A percentile compares a stretch with the other conserved stretches of the same genome.
Conservation (phyloP, 2,113 vertebrate species). For the Gobiocypris rarus region DNA sequence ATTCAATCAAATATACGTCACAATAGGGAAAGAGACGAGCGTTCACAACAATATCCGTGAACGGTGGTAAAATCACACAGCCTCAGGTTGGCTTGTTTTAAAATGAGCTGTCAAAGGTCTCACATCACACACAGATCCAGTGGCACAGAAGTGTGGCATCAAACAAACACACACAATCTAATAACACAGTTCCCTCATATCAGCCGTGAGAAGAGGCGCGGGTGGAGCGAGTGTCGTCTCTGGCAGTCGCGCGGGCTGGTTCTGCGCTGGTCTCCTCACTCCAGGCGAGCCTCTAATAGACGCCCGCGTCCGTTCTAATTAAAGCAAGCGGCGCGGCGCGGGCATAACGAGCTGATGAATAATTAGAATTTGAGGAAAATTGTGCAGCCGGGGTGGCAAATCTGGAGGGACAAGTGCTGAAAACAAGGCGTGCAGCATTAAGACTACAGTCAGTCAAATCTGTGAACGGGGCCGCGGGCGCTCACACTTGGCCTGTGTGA, state of each 20-base stretch:
- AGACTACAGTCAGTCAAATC: constrained; percentile 90
- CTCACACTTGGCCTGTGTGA: constrained; percentile 82
- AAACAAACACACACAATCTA: neutral
- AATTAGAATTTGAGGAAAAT: constrained; percentile 81
- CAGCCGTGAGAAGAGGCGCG: neutral
- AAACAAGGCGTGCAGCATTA: constrained; percentile 91
- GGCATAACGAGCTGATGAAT: constrained; percentile 82
- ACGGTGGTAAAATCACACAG: neutral
- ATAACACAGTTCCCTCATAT: constrained; percentile 36
- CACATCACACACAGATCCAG: neutral
- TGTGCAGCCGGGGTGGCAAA: constrained; percentile 87
- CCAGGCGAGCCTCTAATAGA: constrained; percentile 74
- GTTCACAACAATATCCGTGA: too few relatives aligned
- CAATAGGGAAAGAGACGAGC: too few relatives aligned
- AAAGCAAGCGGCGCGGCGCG: constrained; percentile 64
- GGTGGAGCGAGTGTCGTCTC: neutral
- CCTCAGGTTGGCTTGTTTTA: neutral
- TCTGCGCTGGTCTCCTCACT: constrained; percentile 79
- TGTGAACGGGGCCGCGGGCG: constrained; percentile 80
- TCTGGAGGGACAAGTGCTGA: constrained; percentile 94
- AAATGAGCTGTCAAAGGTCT: neutral
- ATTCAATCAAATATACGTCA: too few relatives aligned
- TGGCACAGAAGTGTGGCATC: neutral
- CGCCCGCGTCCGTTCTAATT: constrained; percentile 79
- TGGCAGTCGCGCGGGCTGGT: constrained; percentile 69